Percentiles rank a stretch among this genome's conserved stretches.
phyloP scores from a whole-genome alignment of 2,113 vertebrate genomes.

The Campylorhamphus procurvoides region DNA sequence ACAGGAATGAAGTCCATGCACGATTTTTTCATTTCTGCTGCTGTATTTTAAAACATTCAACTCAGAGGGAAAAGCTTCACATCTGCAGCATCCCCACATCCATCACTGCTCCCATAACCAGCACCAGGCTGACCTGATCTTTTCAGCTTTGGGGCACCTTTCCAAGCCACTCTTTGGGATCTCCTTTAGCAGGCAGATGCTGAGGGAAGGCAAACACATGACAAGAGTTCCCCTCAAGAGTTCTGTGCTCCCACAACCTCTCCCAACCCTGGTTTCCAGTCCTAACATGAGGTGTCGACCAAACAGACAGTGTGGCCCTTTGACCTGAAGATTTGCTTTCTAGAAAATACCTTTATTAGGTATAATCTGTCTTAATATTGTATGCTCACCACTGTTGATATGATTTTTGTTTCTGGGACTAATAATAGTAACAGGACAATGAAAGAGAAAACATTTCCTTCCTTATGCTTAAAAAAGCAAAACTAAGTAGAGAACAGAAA shows the following conservation, averaged over 20 bases:
- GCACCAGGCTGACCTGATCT: not conserved
- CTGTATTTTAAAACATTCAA: not conserved
- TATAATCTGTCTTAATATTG: not conserved
- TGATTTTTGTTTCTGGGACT: not conserved
- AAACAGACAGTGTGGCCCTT: not conserved
- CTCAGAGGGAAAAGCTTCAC: not conserved
- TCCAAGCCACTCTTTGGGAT: not conserved
- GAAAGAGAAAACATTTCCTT: not conserved
- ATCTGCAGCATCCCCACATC: not conserved
- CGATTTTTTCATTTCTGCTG: fast-evolving
- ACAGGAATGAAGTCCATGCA: not conserved
- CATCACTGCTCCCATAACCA: not conserved
- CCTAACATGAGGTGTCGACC: not conserved
- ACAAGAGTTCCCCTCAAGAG: not conserved
- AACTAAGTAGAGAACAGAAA: not conserved
- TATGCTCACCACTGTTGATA: not conserved
- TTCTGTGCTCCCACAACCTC: not conserved
- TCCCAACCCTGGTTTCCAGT: not conserved
- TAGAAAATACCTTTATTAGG: not conserved
- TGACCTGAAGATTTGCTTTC: not conserved
- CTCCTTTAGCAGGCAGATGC: not conserved
- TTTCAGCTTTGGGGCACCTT: not conserved
- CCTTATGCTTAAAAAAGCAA: not conserved
- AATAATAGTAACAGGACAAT: not conserved
- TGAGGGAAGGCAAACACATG: not conserved